Conservation (phyloP, 2,797 vertebrate genomes). For the Neolamprologus multifasciatus region DNA sequence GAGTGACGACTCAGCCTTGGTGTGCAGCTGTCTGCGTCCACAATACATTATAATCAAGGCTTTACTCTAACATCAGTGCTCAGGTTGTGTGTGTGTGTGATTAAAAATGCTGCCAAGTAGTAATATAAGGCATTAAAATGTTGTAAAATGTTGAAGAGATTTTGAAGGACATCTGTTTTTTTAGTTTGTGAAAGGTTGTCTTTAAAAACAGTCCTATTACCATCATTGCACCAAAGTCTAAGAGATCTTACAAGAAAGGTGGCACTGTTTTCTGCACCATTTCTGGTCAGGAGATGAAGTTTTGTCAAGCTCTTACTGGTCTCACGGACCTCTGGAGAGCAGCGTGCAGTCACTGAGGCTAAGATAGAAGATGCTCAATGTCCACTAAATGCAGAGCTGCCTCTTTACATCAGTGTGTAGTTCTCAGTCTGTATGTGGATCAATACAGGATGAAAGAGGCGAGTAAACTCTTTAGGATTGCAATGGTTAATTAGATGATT, state of each 20-base stretch:
- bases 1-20: neutral
- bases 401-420: neutral
- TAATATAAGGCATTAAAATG: neutral
- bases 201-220: neutral
- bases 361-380: neutral
- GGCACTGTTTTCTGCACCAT: neutral
- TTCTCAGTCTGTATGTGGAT: neutral
- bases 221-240: neutral
- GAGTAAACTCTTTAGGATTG: accelerated
- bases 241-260: neutral
- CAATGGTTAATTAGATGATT: neutral
- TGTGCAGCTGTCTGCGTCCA: neutral
- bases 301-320: neutral
- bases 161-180: accelerated
- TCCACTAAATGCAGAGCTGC: neutral
- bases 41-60: neutral
- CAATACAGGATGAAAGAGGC: neutral
- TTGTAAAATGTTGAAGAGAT: neutral
- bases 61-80: neutral
- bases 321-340: neutral
- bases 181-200: neutral
- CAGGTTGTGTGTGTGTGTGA: neutral
- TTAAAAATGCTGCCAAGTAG: neutral
- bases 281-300: neutral
- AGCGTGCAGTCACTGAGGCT: neutral